Conservation (phyloP, 2,888 invertebrate genomes). For the Eudasyphora cyanicolor region DNA sequence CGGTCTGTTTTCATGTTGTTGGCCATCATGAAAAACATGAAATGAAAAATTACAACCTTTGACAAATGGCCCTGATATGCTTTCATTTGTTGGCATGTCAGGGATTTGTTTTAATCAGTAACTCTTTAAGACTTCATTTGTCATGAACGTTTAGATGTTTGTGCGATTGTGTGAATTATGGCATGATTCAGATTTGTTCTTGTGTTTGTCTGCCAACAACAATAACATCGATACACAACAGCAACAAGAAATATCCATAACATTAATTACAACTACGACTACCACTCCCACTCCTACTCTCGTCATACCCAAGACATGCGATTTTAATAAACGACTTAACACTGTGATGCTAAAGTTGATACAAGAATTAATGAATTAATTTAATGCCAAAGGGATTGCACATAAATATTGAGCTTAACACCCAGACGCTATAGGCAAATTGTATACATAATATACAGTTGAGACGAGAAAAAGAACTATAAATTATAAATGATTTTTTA, state of each 20-base stretch:
- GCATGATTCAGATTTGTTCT: conserved; percentile 20
- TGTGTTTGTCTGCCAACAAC: background rate
- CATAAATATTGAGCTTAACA: too few species aligned
- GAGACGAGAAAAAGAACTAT: too few species aligned
- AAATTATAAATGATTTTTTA: background rate
- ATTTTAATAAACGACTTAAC: background rate
- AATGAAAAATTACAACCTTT: conserved; percentile 57
- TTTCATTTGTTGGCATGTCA: conserved; percentile 30
- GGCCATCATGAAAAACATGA: background rate
- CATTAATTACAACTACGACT: background rate
- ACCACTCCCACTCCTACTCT: too few species aligned
- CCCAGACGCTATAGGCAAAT: too few species aligned
- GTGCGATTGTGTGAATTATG: conserved; percentile 21
- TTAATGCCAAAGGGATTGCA: background rate
- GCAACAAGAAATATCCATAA: conserved; percentile 19
- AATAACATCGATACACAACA: background rate
- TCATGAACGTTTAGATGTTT: conserved; percentile 22
- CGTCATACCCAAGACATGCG: background rate
- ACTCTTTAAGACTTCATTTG: conserved; percentile 42
- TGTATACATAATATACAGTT: too few species aligned
- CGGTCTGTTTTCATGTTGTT: background rate
- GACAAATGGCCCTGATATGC: conserved; percentile 55
- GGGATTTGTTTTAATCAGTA: conserved; percentile 44
- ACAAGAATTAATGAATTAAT: background rate
- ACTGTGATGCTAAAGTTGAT: background rate